Evolutionary conservation across 2,113 vertebrate species (phyloP).

Genomic region (Toxotes jaculatrix): DNA sequence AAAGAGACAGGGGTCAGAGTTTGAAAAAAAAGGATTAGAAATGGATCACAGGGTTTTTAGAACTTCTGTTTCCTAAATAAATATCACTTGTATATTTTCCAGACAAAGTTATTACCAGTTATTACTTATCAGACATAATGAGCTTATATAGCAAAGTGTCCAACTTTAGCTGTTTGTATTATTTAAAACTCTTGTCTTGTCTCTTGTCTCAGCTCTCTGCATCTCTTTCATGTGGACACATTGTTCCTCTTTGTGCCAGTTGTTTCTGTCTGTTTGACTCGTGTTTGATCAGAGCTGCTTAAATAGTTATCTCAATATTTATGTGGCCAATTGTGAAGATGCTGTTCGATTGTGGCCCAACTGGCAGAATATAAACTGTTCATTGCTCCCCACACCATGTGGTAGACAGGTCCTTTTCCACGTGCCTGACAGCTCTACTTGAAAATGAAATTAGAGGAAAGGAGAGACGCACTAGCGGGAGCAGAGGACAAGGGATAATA

Average conservation of each 20-base stretch:
- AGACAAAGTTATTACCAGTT: slow-evolving; percentile 5
- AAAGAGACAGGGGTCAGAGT: neutral
- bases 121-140: slow-evolving; percentile 15
- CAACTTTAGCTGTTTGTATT: slow-evolving; percentile 8
- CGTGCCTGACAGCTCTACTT: slow-evolving; percentile 48
- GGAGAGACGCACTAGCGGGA: slow-evolving; percentile 17
- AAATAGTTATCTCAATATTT: slow-evolving; percentile 74
- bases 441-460: slow-evolving; percentile 63
- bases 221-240: slow-evolving; percentile 10
- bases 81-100: slow-evolving; percentile 4
- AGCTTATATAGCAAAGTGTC: slow-evolving; percentile 13
- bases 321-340: slow-evolving; percentile 55
- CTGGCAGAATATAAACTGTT: slow-evolving; percentile 54
- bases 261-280: slow-evolving; percentile 54
- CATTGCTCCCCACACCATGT: slow-evolving; percentile 23
- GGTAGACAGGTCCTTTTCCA: slow-evolving; percentile 39
- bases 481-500: slow-evolving; percentile 46
- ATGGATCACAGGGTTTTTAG: slow-evolving; percentile 17
- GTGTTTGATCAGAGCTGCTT: slow-evolving; percentile 69
- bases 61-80: slow-evolving; percentile 2
- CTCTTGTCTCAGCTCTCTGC: neutral
- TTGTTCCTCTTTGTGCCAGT: slow-evolving; percentile 15
- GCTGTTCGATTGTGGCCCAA: slow-evolving; percentile 43
- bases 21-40: slow-evolving; percentile 20
- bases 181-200: slow-evolving; percentile 1